Evolutionary conservation across 1,140 invertebrate genomes (phyloP).

Genomic region (Asobara japonica): DNA sequence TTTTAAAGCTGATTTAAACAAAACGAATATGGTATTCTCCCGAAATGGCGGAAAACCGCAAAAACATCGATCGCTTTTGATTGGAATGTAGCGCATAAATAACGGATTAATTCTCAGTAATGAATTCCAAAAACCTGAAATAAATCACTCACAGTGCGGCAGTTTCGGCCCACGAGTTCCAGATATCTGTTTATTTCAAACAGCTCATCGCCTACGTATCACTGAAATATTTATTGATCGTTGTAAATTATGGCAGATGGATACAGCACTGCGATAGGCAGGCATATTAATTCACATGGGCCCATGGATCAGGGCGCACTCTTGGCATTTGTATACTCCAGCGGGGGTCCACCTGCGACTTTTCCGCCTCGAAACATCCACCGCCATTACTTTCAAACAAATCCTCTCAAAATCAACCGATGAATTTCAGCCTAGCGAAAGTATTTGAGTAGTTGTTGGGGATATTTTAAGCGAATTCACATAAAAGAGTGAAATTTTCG

Average conservation of each 20-base stretch:
- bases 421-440: background rate
- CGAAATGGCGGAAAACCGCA: no score
- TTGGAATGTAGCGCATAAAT: background rate
- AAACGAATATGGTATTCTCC: background rate
- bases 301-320: background rate
- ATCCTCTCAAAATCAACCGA: background rate
- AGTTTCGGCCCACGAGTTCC: background rate
- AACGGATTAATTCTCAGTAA: background rate
- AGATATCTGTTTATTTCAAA: slow-evolving; percentile 12
- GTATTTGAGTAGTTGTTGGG: background rate
- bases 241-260: background rate
- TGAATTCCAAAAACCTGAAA: background rate
- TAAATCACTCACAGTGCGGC: background rate
- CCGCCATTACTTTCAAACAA: slow-evolving; percentile 34
- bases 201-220: slow-evolving; percentile 27
- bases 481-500: no score
- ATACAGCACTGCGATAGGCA: background rate
- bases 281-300: background rate
- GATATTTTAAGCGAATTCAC: background rate
- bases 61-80: background rate
- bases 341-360: slow-evolving; percentile 47
- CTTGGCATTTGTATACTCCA: slow-evolving; percentile 15
- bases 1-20: background rate
- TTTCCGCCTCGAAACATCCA: slow-evolving; percentile 39
- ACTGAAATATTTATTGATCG: slow-evolving; percentile 31